phyloP scores from a whole-genome alignment of 2,797 vertebrate species.

The Lycodopsis pacificus region DNA sequence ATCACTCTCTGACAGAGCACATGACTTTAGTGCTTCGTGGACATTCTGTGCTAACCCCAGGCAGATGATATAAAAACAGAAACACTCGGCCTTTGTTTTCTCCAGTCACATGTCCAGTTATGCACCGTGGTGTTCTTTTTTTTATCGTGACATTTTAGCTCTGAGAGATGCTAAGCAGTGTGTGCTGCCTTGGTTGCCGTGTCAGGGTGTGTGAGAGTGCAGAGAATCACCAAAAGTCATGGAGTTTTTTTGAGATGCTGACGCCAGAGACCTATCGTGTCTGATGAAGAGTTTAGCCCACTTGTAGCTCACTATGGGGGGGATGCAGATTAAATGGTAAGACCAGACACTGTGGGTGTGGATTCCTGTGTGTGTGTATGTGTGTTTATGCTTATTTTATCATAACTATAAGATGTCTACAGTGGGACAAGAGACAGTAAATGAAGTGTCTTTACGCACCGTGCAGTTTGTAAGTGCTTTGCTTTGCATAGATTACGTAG shows the following conservation, averaged over 20 bases:
- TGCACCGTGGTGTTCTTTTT: slow-evolving; percentile 5
- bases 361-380: slow-evolving; percentile 4
- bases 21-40: slow-evolving; percentile 56
- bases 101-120: slow-evolving; percentile 59
- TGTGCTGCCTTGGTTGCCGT: slow-evolving; percentile 35
- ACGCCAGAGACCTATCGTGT: slow-evolving; percentile 13
- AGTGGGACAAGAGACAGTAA: background rate
- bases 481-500: background rate
- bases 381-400: slow-evolving; percentile 10
- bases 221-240: slow-evolving; percentile 46
- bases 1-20: slow-evolving; percentile 49
- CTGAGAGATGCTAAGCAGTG: slow-evolving; percentile 9
- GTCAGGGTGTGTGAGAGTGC: slow-evolving; percentile 34
- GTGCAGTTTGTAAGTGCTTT: background rate
- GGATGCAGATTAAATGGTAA: slow-evolving; percentile 80
- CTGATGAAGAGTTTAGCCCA: slow-evolving; percentile 14
- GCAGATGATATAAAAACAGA: slow-evolving; percentile 32
- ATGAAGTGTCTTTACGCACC: background rate
- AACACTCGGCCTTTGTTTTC: slow-evolving; percentile 47
- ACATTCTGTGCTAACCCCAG: slow-evolving; percentile 34
- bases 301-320: slow-evolving; percentile 67
- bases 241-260: slow-evolving; percentile 58
- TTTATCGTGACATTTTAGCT: background rate
- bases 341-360: slow-evolving; percentile 25
- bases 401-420: background rate